Conservation (phyloP, 2,888 invertebrate species). For the Apotomis capreana region DNA sequence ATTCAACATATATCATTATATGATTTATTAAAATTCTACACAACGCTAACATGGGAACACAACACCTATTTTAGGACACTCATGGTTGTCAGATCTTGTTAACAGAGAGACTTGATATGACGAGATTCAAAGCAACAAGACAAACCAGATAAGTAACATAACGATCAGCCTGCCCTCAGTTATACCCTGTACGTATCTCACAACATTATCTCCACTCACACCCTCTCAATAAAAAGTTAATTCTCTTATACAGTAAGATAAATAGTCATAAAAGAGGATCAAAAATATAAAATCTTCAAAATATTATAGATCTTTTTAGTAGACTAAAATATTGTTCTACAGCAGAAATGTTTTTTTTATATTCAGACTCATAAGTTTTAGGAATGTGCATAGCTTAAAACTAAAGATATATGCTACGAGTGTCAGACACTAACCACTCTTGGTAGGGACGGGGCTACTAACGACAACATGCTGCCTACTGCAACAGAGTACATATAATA, state of each 20-base stretch:
- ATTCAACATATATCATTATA: slow-evolving; percentile 73
- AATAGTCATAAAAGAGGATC: slow-evolving; percentile 70
- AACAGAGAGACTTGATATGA: slow-evolving; percentile 56
- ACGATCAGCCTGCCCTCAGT: slow-evolving; percentile 58
- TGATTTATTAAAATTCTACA: slow-evolving; percentile 58
- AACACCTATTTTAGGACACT: slow-evolving; percentile 68
- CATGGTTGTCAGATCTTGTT: slow-evolving; percentile 46
- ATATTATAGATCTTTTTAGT: slow-evolving; percentile 73
- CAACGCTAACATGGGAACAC: slow-evolving; percentile 69
- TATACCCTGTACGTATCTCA: slow-evolving; percentile 79
- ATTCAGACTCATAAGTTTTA: slow-evolving; percentile 78
- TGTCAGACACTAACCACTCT: slow-evolving; percentile 68
- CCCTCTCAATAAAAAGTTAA: slow-evolving; percentile 67
- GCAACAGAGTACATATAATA: slow-evolving; percentile 60
- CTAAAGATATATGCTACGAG: slow-evolving; percentile 64
- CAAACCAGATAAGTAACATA: slow-evolving; percentile 46
- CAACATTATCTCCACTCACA: slow-evolving; percentile 61
- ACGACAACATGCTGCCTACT: slow-evolving; percentile 51
- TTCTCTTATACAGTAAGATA: slow-evolving; percentile 74
- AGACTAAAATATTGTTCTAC: slow-evolving; percentile 72
- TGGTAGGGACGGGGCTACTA: slow-evolving; percentile 60
- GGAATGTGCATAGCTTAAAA: slow-evolving; percentile 80
- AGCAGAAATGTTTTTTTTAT: slow-evolving; percentile 75
- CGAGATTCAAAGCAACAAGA: slow-evolving; percentile 54
- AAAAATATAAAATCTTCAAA: slow-evolving; percentile 80